Conservation (phyloP, 2,888 invertebrate genomes). For the Harpalus rufipes region DNA sequence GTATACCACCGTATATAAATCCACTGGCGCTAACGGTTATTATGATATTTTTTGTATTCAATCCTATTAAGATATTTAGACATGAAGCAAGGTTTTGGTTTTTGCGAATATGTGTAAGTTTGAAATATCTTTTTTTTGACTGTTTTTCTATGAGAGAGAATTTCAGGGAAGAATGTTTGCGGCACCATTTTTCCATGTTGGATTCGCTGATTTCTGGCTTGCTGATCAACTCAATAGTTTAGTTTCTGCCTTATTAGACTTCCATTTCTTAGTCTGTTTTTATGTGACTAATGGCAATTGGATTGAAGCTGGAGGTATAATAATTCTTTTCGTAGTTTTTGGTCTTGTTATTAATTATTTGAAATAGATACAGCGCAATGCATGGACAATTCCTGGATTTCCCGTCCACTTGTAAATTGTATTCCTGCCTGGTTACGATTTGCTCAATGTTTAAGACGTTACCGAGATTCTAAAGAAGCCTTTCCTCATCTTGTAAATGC, state of each 20-base stretch:
- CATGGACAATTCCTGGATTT: constrained; percentile 77
- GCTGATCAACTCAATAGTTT: constrained; percentile 91
- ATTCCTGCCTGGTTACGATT: constrained; percentile 93
- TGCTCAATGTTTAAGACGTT: constrained; percentile 90
- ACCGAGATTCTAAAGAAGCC: constrained; percentile 87
- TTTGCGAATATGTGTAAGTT: constrained; percentile 80
- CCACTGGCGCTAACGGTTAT: constrained; percentile 85
- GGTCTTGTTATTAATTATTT: constrained; percentile 4
- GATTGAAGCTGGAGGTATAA: constrained; percentile 77
- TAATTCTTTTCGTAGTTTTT: neutral
- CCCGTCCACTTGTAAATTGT: constrained; percentile 85
- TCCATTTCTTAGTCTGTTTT: constrained; percentile 89
- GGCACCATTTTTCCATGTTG: constrained; percentile 88
- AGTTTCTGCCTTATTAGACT: constrained; percentile 86
- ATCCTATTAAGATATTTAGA: constrained; percentile 87
- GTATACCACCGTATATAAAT: constrained; percentile 87
- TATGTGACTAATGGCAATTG: constrained; percentile 83
- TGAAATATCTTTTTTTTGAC: constrained; percentile 76
- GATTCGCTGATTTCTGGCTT: constrained; percentile 92
- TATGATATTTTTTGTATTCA: constrained; percentile 85
- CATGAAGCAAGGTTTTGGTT: constrained; percentile 90
- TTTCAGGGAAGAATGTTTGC: constrained; percentile 81
- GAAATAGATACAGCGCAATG: constrained; percentile 77
- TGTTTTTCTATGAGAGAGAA: constrained; percentile 14
- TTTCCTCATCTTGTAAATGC: constrained; percentile 92